Percentiles rank a stretch among this genome's conserved stretches.
These are phyloP conservation scores for Chiridota heheva DNA, from an alignment of 35 echinoderm and acorn worm genomes.

Conservation along the genomic window DNA sequence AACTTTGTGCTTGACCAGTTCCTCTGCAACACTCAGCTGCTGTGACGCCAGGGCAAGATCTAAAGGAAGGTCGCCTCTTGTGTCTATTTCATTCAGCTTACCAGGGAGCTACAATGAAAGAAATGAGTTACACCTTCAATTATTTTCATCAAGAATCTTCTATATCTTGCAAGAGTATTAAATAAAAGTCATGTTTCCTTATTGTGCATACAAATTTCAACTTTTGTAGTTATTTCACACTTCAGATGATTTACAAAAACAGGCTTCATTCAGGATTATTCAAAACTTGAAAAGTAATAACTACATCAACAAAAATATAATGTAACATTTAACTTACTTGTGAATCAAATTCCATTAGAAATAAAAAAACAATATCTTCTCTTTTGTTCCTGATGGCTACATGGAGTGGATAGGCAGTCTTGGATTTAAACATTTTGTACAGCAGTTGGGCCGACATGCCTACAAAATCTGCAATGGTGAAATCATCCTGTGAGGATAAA, in stretches of 20 bases:
- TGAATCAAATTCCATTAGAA: constrained; percentile 92
- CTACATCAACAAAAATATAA: too few relatives aligned
- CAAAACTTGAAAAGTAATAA: too few relatives aligned
- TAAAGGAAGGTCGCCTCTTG: constrained; percentile 84
- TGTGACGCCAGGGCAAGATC: constrained; percentile 81
- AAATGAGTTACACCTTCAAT: too few relatives aligned
- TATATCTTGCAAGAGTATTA: too few relatives aligned
- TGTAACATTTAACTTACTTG: constrained; percentile 59
- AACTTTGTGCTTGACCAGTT: constrained; percentile 93
- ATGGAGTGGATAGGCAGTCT: constrained; percentile 88
- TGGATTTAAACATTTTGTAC: constrained; percentile 99
- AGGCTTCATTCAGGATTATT: too few relatives aligned
- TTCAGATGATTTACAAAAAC: too few relatives aligned
- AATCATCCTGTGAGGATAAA: constrained; percentile 73
- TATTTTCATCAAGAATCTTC: too few relatives aligned
- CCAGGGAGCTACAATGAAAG: constrained; percentile 66
- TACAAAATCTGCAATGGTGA: constrained; percentile 96
- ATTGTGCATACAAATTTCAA: too few relatives aligned
- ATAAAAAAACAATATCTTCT: constrained; percentile 96
- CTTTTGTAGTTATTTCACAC: too few relatives aligned
- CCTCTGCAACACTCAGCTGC: constrained; percentile 87
- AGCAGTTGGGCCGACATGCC: constrained; percentile 90
- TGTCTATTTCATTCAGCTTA: constrained; percentile 91
- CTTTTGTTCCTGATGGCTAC: constrained; percentile 84
- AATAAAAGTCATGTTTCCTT: too few relatives aligned